Evolutionary conservation across 1,140 invertebrate genomes (phyloP).

Genomic region (Pachypsylla venusta): DNA sequence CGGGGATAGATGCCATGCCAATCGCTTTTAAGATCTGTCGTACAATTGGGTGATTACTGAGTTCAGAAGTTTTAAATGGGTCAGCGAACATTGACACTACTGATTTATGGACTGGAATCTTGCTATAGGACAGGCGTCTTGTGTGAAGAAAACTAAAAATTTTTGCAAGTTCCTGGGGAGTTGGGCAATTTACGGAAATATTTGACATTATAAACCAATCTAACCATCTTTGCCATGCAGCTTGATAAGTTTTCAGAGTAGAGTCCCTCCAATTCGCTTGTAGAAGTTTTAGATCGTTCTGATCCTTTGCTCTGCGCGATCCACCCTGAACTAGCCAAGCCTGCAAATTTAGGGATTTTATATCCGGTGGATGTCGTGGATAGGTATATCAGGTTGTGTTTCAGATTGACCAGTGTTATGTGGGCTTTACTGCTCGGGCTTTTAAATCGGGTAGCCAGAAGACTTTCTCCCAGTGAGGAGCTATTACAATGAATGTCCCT

Average conservation of each 20-base stretch:
- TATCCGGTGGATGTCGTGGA: conserved; percentile 24
- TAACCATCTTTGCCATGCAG: conserved; percentile 17
- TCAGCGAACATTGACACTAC: conserved; percentile 11
- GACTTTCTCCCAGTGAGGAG: conserved; percentile 26
- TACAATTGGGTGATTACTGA: conserved; percentile 7
- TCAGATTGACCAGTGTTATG: background rate
- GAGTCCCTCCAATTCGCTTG: conserved; percentile 19
- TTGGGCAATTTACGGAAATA: background rate
- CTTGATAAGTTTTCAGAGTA: background rate
- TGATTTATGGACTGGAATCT: conserved; percentile 15
- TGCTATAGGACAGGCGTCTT: conserved; percentile 11
- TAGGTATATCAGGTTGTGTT: conserved; percentile 25
- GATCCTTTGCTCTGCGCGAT: background rate
- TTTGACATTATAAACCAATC: background rate
- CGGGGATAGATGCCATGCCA: no score
- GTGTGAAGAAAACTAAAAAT: conserved; percentile 3
- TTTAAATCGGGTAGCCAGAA: conserved; percentile 28
- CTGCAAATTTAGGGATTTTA: conserved; percentile 23
- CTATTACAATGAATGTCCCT: conserved; percentile 25
- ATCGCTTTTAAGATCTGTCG: background rate
- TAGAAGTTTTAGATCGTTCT: conserved; percentile 14
- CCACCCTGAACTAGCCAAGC: conserved; percentile 28
- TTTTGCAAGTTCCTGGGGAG: background rate
- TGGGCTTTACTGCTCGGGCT: background rate
- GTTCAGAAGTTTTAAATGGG: background rate